phyloP scores from a whole-genome alignment of 2,113 vertebrate genomes.

The Sander vitreus region DNA sequence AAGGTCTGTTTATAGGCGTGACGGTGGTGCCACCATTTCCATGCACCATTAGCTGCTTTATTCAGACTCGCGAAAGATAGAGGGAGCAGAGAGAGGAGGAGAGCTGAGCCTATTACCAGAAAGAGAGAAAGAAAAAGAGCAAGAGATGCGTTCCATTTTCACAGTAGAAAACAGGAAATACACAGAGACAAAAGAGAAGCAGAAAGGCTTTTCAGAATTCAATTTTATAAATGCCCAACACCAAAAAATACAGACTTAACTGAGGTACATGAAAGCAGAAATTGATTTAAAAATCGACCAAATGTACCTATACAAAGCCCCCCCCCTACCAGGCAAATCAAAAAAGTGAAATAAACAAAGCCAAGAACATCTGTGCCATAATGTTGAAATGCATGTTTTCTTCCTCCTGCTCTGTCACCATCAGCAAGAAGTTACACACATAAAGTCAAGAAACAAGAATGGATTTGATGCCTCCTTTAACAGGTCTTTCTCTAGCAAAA shows the following conservation, averaged over 20 bases:
- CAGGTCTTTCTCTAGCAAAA: neutral
- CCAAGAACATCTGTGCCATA: neutral
- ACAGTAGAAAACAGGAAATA: slow-evolving; percentile 28
- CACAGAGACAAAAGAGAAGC: slow-evolving; percentile 38
- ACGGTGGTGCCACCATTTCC: slow-evolving; percentile 70
- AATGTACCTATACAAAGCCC: neutral
- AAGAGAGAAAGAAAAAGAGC: slow-evolving; percentile 25
- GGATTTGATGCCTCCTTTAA: neutral
- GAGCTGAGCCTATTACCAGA: slow-evolving; percentile 72
- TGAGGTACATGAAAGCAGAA: slow-evolving; percentile 15
- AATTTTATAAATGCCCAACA: slow-evolving; percentile 47
- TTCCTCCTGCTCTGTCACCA: neutral
- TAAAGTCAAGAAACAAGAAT: neutral
- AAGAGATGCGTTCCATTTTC: slow-evolving; percentile 49
- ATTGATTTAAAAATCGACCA: slow-evolving; percentile 46
- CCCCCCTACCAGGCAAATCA: neutral
- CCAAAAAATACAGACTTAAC: slow-evolving; percentile 35
- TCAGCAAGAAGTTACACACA: neutral
- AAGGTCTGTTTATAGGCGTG: slow-evolving; percentile 46
- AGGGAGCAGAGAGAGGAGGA: slow-evolving; percentile 48
- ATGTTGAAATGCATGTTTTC: slow-evolving; percentile 4
- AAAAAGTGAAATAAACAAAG: slow-evolving; percentile 16
- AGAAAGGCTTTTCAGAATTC: slow-evolving; percentile 44
- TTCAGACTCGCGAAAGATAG: slow-evolving; percentile 71
- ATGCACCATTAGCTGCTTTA: slow-evolving; percentile 77